Base-by-base conservation (phyloP, 2,888 invertebrate species). In the Drosophila crucigera region DNA sequence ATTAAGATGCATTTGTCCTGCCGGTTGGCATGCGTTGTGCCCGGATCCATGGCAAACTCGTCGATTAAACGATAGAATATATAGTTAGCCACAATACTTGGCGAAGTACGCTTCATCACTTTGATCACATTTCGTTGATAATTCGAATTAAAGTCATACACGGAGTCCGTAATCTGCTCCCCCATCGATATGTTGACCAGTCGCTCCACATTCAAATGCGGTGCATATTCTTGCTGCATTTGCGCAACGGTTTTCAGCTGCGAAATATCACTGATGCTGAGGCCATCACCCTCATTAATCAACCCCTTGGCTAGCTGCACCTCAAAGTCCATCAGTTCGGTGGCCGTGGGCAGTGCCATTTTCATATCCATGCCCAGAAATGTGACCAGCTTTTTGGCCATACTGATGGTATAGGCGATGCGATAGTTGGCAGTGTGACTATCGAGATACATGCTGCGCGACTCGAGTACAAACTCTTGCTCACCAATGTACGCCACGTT, bases 261-360 rank as follows among this genome's bases (percentile, higher is more conserved):
- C 3, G 82, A 28, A 7, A 83, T 14, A 0, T 87, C 76, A 37
- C 62, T 70, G 0, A 90, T 30, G n/a, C 72, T 73, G 9, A 75
- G 6, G 0, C 81, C 87, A 3, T 83, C 61, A 3, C 39, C 68
- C 2, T 83, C 80, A 47, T 87, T 78, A 0, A 66, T n/a, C 41
- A 92, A 68, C 0, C 92, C 93, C 0, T 66, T 52, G 0, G 93
- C 93, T 37, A 92, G 81, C 7, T 77, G 61, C 4, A 84, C 76
- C 72, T 92, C 93, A 22, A 93, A 91, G 19, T 89, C 65, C 5
- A 93, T 28, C 5, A 93, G 61, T 31, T 92, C 89, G 0, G 33
- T 47, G 4, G 92, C 91, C 1, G 87, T 80, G n/a, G 49, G 2
- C 0, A 62, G 37, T 0, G 92, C 87, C 39, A 82, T 50, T 0